Evolutionary conservation across 2,113 vertebrate species (phyloP), one percentile per base, ranked within the genome.

Genomic region (Suricata suricatta): DNA sequence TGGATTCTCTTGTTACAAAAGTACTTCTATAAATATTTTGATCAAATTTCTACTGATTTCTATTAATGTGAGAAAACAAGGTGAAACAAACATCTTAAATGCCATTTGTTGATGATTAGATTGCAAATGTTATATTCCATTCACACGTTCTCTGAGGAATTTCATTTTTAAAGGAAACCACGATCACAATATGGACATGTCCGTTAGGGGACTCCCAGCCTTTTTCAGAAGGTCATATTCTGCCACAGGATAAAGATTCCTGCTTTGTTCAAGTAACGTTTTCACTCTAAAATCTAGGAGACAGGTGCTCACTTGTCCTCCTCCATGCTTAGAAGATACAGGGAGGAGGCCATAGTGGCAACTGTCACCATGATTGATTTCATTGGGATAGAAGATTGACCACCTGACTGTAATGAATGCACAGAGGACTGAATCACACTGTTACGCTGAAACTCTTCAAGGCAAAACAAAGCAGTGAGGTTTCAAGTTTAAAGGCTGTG

Each of bases 271-370:
- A 2, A 50, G 69, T 44, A 72, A 38, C 35, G 79, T 68, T 88
- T 93, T 16, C 84, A 74, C 80, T 90, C 60, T 89, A 96, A 93
- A 98, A 97, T 97, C 98, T 92, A 93, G 96, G 96, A 90, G 94
- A 33, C 96, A 97, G 90, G 97, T 97, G 96, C 95, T 98, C 96
- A 97, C 97, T 95, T 93, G 94, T 97, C 95, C 96, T 98, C 92
- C 80, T 96, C 97, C 97, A 96, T 96, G 92, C 7, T 96, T 97
- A 23, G 23, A 91, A 89, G 84, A 96, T 92, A 97, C 92, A 97
- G 29, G 96, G 98, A 97, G 94, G 96, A 97, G 96, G 98, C 88
- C 93, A 97, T 90, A 92, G 93, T 97, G 97, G 80, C 96, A 95
- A 95, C 93, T 98, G 96, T 94, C 93, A 95, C 94, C 76, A 60